Evolutionary conservation across 2,888 invertebrate species (phyloP), one percentile per base, ranked within the genome.

Genomic region (Malachius bipustulatus): DNA sequence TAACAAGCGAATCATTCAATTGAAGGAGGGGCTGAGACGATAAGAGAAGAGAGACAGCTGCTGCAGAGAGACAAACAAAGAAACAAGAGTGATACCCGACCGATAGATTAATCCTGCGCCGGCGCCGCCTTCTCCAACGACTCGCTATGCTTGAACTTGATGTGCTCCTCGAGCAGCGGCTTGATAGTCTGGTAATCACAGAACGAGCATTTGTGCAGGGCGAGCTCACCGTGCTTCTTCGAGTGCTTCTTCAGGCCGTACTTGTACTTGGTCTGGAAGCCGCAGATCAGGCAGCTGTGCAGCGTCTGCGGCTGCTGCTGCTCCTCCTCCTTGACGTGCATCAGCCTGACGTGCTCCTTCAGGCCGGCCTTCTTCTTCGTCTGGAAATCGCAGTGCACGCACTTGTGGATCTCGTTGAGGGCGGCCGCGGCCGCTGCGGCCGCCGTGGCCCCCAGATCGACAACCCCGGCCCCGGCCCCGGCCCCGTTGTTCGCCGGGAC

Each of bases 61-160:
- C n/a, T n/a, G n/a, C n/a, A n/a, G n/a, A n/a, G n/a, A n/a, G n/a
- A n/a, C n/a, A n/a, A n/a, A n/a, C n/a, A n/a, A n/a, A n/a, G n/a
- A n/a, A n/a, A n/a, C n/a, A n/a, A n/a, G n/a, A n/a, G n/a, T n/a
- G n/a, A n/a, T n/a, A n/a, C n/a, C n/a, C n/a, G n/a, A n/a, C n/a
- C n/a, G n/a, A n/a, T n/a, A n/a, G n/a, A n/a, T n/a, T n/a, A n/a
- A n/a, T n/a, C n/a, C n/a, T n/a, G n/a, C n/a, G n/a, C n/a, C n/a
- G n/a, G n/a, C n/a, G n/a, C n/a, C n/a, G n/a, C n/a, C n/a, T n/a
- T n/a, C n/a, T n/a, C n/a, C n/a, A n/a, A n/a, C n/a, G n/a, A n/a
- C n/a, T n/a, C 24, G n/a, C 24, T 19, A 19, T 19, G 24, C 24
- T 19, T 19, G 24, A 19, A 19, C 24, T 19, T 19, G 24, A 19